Percentiles rank a stretch among this genome's conserved stretches.
These are phyloP conservation scores for Premnoplex brunnescens DNA, from an alignment of 2,797 vertebrate species.

Conservation along the genomic window DNA sequence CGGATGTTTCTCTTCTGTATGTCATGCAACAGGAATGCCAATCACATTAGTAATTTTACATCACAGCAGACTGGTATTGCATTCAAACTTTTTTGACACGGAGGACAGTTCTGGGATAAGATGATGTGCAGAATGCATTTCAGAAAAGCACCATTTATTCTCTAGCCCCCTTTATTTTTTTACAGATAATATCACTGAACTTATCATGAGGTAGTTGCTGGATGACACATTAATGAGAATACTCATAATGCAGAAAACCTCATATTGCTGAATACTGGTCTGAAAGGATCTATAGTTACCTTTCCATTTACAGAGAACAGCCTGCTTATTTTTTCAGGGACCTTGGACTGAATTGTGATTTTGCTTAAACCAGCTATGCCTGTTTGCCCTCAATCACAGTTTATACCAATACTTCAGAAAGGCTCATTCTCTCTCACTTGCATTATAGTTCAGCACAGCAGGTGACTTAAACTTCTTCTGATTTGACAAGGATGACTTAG, in stretches of 20 bases:
- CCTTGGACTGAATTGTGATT: background rate
- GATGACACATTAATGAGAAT: background rate
- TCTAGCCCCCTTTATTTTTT: background rate
- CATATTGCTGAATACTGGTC: background rate
- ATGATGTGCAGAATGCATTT: conserved; percentile 12
- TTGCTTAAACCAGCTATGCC: background rate
- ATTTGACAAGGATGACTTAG: background rate
- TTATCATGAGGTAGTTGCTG: background rate
- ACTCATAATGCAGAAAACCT: background rate
- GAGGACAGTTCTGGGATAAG: conserved; percentile 5
- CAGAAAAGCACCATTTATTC: background rate
- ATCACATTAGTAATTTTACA: conserved; percentile 53
- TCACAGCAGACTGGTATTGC: conserved; percentile 23
- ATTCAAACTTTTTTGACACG: conserved; percentile 23
- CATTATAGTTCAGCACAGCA: background rate
- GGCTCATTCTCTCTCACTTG: background rate
- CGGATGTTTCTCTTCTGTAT: conserved; percentile 33
- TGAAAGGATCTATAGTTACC: conserved; percentile 13
- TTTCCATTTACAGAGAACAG: conserved; percentile 51
- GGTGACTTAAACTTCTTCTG: background rate
- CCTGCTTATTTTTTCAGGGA: conserved; percentile 42
- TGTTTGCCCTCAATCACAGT: background rate
- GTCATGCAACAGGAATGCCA: conserved; percentile 50
- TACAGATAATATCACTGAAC: background rate
- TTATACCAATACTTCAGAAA: conserved; percentile 19